Base-by-base conservation (phyloP, 2,113 vertebrate genomes). In the Sinocyclocheilus anophthalmus region DNA sequence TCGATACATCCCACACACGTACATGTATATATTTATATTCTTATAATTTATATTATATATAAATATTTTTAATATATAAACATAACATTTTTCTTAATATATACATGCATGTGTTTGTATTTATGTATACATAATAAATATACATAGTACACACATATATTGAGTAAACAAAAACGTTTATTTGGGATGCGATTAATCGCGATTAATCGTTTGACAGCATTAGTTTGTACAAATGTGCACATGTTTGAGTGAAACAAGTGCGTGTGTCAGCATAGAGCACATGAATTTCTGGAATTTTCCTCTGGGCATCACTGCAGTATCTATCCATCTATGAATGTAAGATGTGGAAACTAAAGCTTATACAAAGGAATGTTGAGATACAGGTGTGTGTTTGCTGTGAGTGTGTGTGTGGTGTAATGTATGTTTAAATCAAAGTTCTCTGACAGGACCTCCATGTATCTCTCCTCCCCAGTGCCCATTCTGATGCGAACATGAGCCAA, bases 401-500 rank as follows among this genome's bases (percentile, higher is more conserved):
- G 13, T 14, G 4, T 42, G 87, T 76, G 63, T 48, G 18, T 16
- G 2, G 18, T 7, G 26, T 88, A 85, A 84, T 82, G 42, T 67
- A 72, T 39, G 57, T 87, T 16, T 26, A 75, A 85, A 81, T 83
- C 87, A 88, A 92, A 90, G 82, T 30, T 79, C 85, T 75, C 73
- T 83, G 85, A 90, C 87, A 84, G 65, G 87, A 88, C 88, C 89
- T 82, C 85, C 84, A 50, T 48, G 87, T 88, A 85, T 88, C 78
- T 84, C 80, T 90, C 87, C 87, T 48, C 87, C 90, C 73, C 83
- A 78, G 85, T 72, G 26, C 26, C 22, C 8, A 57, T 55, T 90
- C 89, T 88, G 87, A 92, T 90, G 91, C 89, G 88, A 91, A 82
- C 90, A 92, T 88, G 84, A 88, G 86, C 87, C 88, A 76, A 84